Evolutionary conservation across 2,797 vertebrate species (phyloP).

Genomic region (Enteromius afrohamiltoni): DNA sequence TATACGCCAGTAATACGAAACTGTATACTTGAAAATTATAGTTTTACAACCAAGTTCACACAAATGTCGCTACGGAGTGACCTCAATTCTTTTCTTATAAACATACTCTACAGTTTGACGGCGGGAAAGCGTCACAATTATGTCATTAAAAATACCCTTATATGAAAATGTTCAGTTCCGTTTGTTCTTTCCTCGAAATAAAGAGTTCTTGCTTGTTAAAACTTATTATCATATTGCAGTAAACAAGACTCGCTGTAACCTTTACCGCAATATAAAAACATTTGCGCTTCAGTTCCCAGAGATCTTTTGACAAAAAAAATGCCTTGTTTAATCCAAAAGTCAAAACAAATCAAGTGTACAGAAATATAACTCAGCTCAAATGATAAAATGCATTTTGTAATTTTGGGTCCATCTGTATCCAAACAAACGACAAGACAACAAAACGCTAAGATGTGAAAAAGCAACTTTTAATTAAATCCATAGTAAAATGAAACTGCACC

Average conservation of each 20-base stretch:
- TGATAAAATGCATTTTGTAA: not conserved
- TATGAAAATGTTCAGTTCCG: not conserved
- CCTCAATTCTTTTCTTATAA: not conserved
- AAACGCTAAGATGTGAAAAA: conserved; percentile 56
- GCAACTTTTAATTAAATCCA: conserved; percentile 63
- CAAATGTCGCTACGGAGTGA: not conserved
- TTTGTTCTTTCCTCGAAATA: not conserved
- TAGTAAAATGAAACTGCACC: conserved; percentile 62
- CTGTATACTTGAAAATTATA: not conserved
- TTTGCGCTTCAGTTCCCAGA: not conserved
- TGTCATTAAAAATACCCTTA: too few relatives aligned
- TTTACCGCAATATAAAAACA: conserved; percentile 1
- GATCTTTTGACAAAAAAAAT: not conserved
- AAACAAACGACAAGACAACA: conserved; percentile 29
- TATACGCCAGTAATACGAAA: not conserved
- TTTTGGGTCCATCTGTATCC: not conserved
- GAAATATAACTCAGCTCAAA: not conserved
- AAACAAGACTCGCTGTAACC: not conserved
- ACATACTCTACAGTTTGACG: not conserved
- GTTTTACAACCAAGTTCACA: not conserved
- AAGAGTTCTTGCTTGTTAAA: not conserved
- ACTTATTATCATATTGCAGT: not conserved
- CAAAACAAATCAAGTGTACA: not conserved
- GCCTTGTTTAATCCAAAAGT: not conserved
- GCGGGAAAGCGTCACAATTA: not conserved